phyloP scores from a whole-genome alignment of 2,797 vertebrate genomes.

The Hybognathus amarus region DNA sequence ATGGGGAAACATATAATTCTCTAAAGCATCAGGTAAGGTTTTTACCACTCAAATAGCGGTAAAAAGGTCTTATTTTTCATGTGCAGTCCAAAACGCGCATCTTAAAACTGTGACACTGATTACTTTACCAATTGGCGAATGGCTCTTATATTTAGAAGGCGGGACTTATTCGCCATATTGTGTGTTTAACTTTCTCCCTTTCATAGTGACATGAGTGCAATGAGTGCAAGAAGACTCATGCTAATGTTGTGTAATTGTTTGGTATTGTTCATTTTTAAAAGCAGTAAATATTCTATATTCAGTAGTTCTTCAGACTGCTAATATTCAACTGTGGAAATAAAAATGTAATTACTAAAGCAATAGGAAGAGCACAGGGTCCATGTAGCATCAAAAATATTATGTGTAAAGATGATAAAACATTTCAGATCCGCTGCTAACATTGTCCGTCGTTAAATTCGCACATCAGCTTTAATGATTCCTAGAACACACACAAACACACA shows the following conservation, averaged over 20 bases:
- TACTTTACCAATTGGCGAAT: no score
- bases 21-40: no score
- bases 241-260: background rate
- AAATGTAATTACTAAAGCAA: background rate
- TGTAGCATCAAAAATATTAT: background rate
- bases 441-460: background rate
- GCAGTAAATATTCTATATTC: background rate
- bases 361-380: background rate
- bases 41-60: no score
- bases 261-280: background rate
- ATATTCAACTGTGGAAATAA: background rate
- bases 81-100: no score
- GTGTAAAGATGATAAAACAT: background rate
- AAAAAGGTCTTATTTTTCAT: no score
- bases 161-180: background rate
- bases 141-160: background rate
- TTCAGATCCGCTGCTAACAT: background rate
- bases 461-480: conserved; percentile 6
- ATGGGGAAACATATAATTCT: no score
- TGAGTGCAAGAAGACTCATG: background rate
- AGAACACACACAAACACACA: background rate
- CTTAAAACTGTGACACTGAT: no score
- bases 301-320: background rate
- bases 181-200: no score
- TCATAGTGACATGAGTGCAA: background rate